phyloP scores from a whole-genome alignment of 2,113 vertebrate species.

The Pygoscelis adeliae region DNA sequence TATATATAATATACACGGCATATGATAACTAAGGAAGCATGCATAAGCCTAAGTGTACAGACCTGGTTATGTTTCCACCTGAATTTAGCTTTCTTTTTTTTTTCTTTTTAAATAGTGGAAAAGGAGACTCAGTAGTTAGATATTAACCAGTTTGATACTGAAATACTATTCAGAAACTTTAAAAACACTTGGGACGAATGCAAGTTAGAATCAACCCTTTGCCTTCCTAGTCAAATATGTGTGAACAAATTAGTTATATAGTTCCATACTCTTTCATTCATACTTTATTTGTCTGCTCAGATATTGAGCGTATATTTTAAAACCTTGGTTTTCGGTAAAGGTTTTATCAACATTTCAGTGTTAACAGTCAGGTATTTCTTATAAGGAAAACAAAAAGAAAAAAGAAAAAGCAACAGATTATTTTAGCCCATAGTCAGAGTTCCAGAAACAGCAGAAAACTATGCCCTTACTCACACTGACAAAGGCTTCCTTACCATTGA shows the following conservation, averaged over 20 bases:
- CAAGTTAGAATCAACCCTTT: not conserved
- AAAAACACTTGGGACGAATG: not conserved
- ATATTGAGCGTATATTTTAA: not conserved
- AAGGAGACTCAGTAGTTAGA: not conserved
- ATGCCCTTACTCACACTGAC: not conserved
- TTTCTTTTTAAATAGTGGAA: not conserved
- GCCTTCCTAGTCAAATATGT: not conserved
- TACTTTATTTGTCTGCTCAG: not conserved
- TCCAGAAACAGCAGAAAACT: not conserved
- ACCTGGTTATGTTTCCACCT: not conserved
- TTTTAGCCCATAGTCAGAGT: not conserved
- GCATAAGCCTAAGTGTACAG: not conserved
- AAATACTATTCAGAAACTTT: not conserved
- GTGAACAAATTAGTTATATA: not conserved
- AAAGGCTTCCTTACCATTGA: not conserved
- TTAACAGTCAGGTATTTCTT: not conserved
- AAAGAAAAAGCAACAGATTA: not conserved
- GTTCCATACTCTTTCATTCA: not conserved
- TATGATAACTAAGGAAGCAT: not conserved
- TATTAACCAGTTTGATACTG: not conserved
- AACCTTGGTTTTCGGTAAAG: not conserved
- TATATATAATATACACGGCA: not conserved
- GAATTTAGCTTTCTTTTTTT: not conserved
- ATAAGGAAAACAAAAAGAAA: not conserved
- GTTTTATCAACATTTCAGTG: not conserved